phyloP scores from a whole-genome alignment of 2,797 vertebrate genomes.

The Schizothorax lantsangensis region DNA sequence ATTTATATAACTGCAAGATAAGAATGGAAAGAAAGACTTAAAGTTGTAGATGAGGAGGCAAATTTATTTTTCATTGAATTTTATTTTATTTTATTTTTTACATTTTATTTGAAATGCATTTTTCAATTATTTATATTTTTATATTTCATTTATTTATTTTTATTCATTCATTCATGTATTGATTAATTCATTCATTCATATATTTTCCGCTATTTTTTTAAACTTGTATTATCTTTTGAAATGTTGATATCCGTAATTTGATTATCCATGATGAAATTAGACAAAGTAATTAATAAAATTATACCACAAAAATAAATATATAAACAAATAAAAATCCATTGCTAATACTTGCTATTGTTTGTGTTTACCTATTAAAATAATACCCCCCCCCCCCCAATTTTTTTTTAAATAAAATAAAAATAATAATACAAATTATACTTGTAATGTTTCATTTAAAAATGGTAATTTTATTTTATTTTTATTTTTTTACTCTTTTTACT shows the following conservation, averaged over 20 bases:
- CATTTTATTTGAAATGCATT: background rate
- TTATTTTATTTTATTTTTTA: background rate
- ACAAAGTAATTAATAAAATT: background rate
- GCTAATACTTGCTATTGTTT: too few relatives aligned
- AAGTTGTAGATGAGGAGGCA: background rate
- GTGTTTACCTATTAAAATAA: too few relatives aligned
- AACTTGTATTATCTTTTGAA: background rate
- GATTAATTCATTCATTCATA: background rate
- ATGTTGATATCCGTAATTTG: background rate
- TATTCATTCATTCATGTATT: background rate
- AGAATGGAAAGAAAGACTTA: background rate
- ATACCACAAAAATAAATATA: background rate
- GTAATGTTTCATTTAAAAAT: too few relatives aligned
- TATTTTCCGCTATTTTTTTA: background rate
- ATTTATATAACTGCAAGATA: background rate
- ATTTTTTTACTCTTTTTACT: too few relatives aligned
- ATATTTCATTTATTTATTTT: background rate
- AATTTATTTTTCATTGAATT: background rate
- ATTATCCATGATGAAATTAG: background rate
- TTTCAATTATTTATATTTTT: background rate
- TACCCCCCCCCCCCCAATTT: too few relatives aligned
- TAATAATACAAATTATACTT: too few relatives aligned
- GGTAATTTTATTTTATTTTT: too few relatives aligned
- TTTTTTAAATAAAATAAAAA: too few relatives aligned
- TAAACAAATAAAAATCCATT: background rate